Percentiles rank a stretch among this genome's conserved stretches.
Conservation (phyloP, 2,113 vertebrate genomes). For the Peromyscus californicus region DNA sequence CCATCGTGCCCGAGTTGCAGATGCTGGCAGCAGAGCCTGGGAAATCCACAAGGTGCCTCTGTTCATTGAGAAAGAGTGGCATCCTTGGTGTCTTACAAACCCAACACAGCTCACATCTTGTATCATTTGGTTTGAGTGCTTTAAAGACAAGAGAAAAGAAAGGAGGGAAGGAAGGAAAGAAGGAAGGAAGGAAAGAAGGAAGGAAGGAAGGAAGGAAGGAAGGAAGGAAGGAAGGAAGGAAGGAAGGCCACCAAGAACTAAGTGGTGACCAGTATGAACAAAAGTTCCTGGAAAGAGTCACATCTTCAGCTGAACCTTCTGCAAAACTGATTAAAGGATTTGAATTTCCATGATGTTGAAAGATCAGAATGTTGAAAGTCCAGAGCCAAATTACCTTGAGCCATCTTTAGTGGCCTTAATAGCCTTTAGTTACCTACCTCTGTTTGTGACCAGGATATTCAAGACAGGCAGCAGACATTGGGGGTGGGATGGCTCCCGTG, state of each 20-base stretch:
- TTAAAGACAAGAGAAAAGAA: background rate
- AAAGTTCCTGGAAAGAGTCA: background rate
- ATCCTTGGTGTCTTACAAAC: background rate
- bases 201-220: background rate
- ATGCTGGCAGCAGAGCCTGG: background rate
- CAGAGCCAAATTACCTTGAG: background rate
- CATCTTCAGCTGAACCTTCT: background rate
- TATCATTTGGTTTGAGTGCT: background rate
- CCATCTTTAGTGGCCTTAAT: background rate
- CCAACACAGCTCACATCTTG: background rate
- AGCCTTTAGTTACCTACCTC: background rate
- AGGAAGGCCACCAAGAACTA: background rate
- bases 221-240: background rate
- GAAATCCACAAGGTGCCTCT: background rate
- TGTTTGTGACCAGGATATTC: background rate
- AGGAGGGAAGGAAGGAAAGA: background rate
- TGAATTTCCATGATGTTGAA: background rate
- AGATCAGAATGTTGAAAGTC: background rate
- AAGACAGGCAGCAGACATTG: background rate
- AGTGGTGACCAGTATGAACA: background rate
- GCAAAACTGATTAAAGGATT: background rate
- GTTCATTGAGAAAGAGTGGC: background rate
- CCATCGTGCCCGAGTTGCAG: background rate
- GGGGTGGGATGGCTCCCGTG: no score
- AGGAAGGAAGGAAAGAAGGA: background rate